Evolutionary conservation across 1,140 invertebrate species (phyloP).

Genomic region (Drosophila tropicalis): DNA sequence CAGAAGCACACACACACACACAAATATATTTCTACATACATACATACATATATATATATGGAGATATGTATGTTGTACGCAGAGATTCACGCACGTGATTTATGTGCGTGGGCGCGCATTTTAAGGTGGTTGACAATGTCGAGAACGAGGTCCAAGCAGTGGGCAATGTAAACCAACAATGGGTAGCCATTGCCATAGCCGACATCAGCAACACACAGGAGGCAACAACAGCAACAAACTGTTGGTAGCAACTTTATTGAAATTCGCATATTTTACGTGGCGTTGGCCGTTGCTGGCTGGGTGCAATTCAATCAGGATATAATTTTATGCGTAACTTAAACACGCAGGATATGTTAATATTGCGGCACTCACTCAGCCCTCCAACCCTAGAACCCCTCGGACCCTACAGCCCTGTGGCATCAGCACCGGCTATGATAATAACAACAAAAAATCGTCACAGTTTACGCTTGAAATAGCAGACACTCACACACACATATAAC

Average conservation of each 20-base stretch:
- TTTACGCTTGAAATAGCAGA: conserved; percentile 71
- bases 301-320: conserved; percentile 77
- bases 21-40: neutral
- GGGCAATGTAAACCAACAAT: conserved; percentile 15
- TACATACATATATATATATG: neutral
- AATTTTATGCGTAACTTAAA: conserved; percentile 81
- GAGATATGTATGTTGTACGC: neutral
- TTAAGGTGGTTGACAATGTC: conserved; percentile 58
- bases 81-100: conserved; percentile 74
- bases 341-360: conserved; percentile 80
- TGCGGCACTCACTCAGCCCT: conserved; percentile 32
- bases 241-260: conserved; percentile 72
- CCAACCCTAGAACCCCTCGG: neutral
- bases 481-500: neutral
- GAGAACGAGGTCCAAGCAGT: conserved; percentile 23
- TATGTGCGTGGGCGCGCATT: conserved; percentile 78
- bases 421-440: conserved; percentile 23
- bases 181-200: conserved; percentile 20
- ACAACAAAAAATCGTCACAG: conserved; percentile 53
- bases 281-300: conserved; percentile 18
- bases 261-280: conserved; percentile 78
- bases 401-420: neutral
- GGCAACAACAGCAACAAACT: conserved; percentile 32
- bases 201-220: conserved; percentile 13
- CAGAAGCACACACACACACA: conserved; percentile 8